phyloP scores from a whole-genome alignment of 2,888 invertebrate genomes.

The Meiosimyza platycephala region DNA sequence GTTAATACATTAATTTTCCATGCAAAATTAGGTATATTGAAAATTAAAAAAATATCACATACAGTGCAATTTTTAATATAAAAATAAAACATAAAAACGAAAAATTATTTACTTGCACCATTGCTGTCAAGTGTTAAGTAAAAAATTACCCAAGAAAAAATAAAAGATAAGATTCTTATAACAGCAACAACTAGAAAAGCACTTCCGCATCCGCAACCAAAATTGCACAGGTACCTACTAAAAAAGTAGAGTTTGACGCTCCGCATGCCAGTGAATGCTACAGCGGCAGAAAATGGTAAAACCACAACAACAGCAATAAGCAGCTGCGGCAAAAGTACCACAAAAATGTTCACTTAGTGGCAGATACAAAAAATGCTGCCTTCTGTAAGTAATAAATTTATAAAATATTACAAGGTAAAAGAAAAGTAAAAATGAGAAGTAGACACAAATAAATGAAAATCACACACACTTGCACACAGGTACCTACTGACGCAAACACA shows the following conservation, averaged over 20 bases:
- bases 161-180: too few relatives aligned
- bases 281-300: background rate
- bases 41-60: too few relatives aligned
- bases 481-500: background rate
- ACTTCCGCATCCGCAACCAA: too few relatives aligned
- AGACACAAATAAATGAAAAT: background rate
- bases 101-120: too few relatives aligned
- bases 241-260: background rate
- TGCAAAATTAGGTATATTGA: too few relatives aligned
- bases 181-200: too few relatives aligned
- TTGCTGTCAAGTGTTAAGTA: too few relatives aligned
- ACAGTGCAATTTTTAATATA: too few relatives aligned
- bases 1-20: too few relatives aligned
- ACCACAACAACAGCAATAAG: background rate
- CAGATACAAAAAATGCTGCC: constrained; percentile 8
- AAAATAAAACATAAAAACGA: too few relatives aligned
- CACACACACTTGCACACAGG: background rate
- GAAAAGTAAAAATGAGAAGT: background rate
- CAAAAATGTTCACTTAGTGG: constrained; percentile 19
- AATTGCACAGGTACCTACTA: too few relatives aligned
- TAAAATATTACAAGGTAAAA: constrained; percentile 26
- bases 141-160: too few relatives aligned
- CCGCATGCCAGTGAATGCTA: background rate
- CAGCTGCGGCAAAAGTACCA: background rate
- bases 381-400: constrained; percentile 20